Conservation (phyloP, 2,888 invertebrate genomes). For the Dione vanillae region DNA sequence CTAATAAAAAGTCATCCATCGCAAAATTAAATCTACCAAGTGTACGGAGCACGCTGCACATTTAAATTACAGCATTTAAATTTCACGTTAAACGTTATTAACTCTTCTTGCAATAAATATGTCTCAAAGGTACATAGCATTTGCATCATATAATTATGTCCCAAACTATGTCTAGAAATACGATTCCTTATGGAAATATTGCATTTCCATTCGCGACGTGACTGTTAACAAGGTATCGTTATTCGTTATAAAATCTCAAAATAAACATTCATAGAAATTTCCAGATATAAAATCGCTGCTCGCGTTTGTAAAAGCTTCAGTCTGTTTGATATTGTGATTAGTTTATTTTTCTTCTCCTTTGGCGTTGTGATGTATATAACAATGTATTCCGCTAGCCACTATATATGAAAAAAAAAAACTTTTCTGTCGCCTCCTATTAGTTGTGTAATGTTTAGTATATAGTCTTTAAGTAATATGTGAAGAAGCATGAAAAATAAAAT, state of each 20-base stretch:
- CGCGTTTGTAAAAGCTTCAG: too few relatives aligned
- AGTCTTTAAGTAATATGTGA: too few relatives aligned
- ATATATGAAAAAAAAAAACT: too few relatives aligned
- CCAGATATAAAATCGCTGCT: too few relatives aligned
- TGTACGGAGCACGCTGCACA: slow-evolving; percentile 33
- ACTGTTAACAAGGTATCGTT: slow-evolving; percentile 38
- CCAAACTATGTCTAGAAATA: slow-evolving; percentile 47
- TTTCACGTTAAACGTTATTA: slow-evolving; percentile 71
- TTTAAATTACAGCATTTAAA: slow-evolving; percentile 51
- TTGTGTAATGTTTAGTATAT: too few relatives aligned
- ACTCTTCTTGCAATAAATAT: slow-evolving; percentile 71
- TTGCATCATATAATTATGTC: slow-evolving; percentile 66
- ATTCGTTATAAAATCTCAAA: slow-evolving; percentile 5
- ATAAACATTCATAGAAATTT: slow-evolving; percentile 10
- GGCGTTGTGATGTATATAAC: too few relatives aligned
- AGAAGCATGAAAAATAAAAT: background rate
- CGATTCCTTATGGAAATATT: slow-evolving; percentile 30
- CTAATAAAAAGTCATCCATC: slow-evolving; percentile 35
- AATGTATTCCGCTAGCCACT: too few relatives aligned
- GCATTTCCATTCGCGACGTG: slow-evolving; percentile 22
- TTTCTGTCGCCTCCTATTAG: too few relatives aligned
- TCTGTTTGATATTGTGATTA: slow-evolving; percentile 3
- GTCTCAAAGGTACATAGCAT: slow-evolving; percentile 65
- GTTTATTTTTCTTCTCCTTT: too few relatives aligned
- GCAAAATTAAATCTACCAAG: slow-evolving; percentile 32